Base-by-base conservation (phyloP, 2,888 invertebrate species). In the Eustalomyia histrio region DNA sequence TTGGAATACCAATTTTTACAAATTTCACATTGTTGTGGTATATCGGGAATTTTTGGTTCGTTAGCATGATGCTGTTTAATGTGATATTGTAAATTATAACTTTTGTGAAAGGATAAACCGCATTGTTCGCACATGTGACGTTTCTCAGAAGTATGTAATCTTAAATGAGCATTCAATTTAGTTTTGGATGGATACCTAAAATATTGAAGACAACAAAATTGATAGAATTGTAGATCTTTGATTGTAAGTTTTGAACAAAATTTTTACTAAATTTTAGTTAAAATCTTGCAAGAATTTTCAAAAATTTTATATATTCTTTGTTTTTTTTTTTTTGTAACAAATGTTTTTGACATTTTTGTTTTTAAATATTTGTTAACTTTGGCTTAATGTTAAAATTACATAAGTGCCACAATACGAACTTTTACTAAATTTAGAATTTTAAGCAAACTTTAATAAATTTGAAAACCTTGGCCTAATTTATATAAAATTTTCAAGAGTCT, bases 81-180 rank as follows among this genome's bases (percentile, higher is more conserved):
- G 43, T 47, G 43, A 47, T 14, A 14, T 47, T 47, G 14, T 47
- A 47, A n/a, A 6, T n/a, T 14, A n/a, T n/a, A 2, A 47, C 14
- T 47, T 47, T 14, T 39, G 10, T 14, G 2, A 39, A 39, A 39
- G 10, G 12, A 7, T 39, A 39, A 14, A 12, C 39, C 39, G 84
- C 87, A 7, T 84, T 83, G 43, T 86, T 84, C 68, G 86, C 87
- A 47, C 87, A 87, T 2, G 87, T 86, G 1, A 86, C 85, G 64
- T 84, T 84, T 86, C 88, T 39, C 39, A 12, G 39, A 39, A 39
- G 10, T 39, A 39, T 39, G 39, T 39, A 14, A 12, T 39, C 1
- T 39, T 14, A 39, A 5, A 39, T 39, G 39, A 14, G 39, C 39
- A 39, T 39, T 12, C 39, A 39, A 39, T 12, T 10, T 39, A 39